Percentiles rank a stretch among this genome's conserved stretches.
Evolutionary conservation across 2,888 invertebrate species (phyloP).

Genomic region (Athripsodes cinereus): DNA sequence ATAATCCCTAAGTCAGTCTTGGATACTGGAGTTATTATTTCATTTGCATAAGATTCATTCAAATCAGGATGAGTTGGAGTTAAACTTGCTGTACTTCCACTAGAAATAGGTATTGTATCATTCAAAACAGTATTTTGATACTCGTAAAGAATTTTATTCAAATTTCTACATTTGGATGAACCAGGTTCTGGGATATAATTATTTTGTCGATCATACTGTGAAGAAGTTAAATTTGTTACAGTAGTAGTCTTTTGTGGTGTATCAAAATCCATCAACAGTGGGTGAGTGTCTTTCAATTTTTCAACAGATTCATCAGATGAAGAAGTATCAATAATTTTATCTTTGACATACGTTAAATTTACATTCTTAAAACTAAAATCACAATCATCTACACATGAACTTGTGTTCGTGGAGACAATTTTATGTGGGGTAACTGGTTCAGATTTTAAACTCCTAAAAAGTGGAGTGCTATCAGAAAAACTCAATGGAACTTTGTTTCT

Average conservation of each 20-base stretch:
- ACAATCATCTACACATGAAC: background rate
- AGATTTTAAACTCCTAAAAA: no score
- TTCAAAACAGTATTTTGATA: background rate
- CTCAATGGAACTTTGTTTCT: no score
- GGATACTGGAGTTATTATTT: slow-evolving; percentile 8
- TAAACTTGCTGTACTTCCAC: background rate
- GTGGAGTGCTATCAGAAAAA: no score
- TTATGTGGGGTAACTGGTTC: background rate
- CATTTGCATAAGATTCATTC: background rate
- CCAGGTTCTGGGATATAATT: slow-evolving; percentile 40
- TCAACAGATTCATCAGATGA: background rate
- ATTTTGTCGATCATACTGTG: slow-evolving; percentile 37
- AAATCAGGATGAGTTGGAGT: background rate
- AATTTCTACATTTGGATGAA: slow-evolving; percentile 33
- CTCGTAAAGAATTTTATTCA: background rate
- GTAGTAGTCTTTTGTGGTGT: slow-evolving; percentile 12
- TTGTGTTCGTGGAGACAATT: background rate
- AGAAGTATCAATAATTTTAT: background rate
- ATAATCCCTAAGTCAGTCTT: slow-evolving; percentile 26
- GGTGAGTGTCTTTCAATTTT: background rate
- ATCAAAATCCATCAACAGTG: slow-evolving; percentile 7
- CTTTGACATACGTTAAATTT: background rate
- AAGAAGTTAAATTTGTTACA: slow-evolving; percentile 31
- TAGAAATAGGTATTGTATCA: background rate
- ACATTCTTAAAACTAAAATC: background rate